Conservation (phyloP, 2,888 invertebrate species). For the Drosophila nr. perissopoda region DNA sequence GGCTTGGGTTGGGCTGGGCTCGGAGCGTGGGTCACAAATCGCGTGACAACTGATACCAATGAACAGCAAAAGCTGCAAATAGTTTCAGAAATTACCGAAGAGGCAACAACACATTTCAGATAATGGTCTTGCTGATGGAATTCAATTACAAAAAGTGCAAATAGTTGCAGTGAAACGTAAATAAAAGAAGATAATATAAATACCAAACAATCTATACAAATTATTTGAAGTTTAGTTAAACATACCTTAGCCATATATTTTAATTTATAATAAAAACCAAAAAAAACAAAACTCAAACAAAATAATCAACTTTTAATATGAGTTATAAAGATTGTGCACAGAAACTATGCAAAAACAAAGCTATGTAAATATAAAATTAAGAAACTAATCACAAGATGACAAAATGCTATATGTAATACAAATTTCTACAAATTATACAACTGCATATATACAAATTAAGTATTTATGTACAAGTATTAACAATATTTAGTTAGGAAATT, state of each 20-base stretch:
- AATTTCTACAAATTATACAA: conserved; percentile 68
- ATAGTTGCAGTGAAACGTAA: conserved; percentile 14
- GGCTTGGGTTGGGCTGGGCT: conserved; percentile 42
- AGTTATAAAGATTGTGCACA: conserved; percentile 22
- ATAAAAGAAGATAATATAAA: background rate
- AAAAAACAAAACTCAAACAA: background rate
- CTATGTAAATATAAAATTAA: conserved; percentile 14
- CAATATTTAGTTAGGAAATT: conserved; percentile 73
- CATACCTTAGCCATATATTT: background rate
- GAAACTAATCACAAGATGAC: conserved; percentile 16
- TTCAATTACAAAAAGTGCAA: conserved; percentile 60
- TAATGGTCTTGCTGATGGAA: conserved; percentile 53
- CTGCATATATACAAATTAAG: conserved; percentile 30
- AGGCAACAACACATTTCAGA: conserved; percentile 36
- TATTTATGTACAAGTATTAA: conserved; percentile 47
- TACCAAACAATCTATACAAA: conserved; percentile 1
- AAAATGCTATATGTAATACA: conserved; percentile 42
- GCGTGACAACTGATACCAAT: conserved; percentile 57
- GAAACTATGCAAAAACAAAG: conserved; percentile 9
- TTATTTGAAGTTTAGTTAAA: conserved; percentile 1
- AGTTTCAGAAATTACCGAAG: conserved; percentile 46
- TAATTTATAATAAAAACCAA: background rate
- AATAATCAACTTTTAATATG: background rate
- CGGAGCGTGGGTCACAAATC: conserved; percentile 38
- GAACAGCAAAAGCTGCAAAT: conserved; percentile 39